Evolutionary conservation across 2,113 vertebrate species (phyloP).

Genomic region (Callionymus lyra): DNA sequence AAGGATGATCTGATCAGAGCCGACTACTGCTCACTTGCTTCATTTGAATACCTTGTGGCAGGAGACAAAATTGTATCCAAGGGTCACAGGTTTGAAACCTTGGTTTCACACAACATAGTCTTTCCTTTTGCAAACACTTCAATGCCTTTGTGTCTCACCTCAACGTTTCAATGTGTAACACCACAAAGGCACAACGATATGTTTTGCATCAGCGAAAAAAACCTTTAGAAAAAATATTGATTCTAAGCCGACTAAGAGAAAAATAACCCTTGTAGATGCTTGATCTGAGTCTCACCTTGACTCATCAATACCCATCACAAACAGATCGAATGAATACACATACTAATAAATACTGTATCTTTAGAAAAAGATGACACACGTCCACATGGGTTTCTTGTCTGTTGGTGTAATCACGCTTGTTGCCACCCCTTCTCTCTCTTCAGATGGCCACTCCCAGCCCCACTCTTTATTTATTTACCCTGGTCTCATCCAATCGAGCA

Average conservation of each 20-base stretch:
- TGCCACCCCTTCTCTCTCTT: conserved; percentile 2
- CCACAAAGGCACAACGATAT: background rate
- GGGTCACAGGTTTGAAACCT: no score
- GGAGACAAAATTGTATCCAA: no score
- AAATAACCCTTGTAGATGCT: conserved; percentile 20
- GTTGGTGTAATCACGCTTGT: conserved; percentile 1
- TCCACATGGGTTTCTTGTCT: background rate
- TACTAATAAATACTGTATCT: background rate
- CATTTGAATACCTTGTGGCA: no score
- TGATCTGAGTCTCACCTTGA: conserved; percentile 24
- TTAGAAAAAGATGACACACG: background rate
- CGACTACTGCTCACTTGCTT: no score
- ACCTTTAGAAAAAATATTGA: conserved; percentile 38
- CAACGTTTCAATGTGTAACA: background rate
- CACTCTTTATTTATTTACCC: conserved; percentile 11
- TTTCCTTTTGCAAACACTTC: no score
- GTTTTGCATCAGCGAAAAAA: conserved; percentile 18
- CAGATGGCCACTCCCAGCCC: background rate
- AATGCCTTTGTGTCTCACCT: no score
- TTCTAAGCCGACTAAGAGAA: conserved; percentile 23
- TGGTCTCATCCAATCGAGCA: conserved; percentile 8
- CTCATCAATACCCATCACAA: conserved; percentile 47
- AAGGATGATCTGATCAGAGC: no score
- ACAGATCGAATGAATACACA: conserved; percentile 9
- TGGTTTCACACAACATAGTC: no score